Percentiles rank a stretch among this genome's conserved stretches.
These are phyloP conservation scores for Scolopax rusticola DNA, from an alignment of 2,797 vertebrate genomes.

Conservation along the genomic window DNA sequence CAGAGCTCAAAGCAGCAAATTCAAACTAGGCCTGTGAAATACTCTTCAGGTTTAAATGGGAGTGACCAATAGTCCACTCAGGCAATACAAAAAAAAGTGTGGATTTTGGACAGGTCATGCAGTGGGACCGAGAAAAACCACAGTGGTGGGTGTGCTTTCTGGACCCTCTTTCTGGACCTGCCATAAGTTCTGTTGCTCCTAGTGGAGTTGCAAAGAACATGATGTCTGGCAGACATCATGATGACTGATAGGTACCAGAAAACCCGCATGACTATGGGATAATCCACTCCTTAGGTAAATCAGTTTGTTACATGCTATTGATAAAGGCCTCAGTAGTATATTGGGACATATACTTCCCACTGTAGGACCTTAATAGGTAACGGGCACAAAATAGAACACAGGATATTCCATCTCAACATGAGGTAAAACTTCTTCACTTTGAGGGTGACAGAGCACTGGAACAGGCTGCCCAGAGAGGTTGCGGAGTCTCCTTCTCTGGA, in stretches of 20 bases:
- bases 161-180: not conserved
- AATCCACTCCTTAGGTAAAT: not conserved
- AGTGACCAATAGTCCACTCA: not conserved
- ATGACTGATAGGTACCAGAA: not conserved
- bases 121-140: not conserved
- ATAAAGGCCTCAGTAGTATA: not conserved
- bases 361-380: not conserved
- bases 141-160: not conserved
- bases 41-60: not conserved
- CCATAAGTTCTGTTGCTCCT: not conserved
- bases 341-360: not conserved
- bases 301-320: not conserved
- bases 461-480: not conserved
- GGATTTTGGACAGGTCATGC: not conserved
- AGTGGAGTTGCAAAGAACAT: rapidly evolving
- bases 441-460: not conserved
- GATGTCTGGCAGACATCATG: rapidly evolving
- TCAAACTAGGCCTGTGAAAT: not conserved
- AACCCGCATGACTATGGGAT: not conserved
- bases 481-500: not conserved
- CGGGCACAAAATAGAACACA: not conserved
- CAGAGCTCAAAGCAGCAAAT: not conserved
- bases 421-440: not conserved
- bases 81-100: not conserved
- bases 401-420: not conserved